phyloP scores from a whole-genome alignment of 2,888 invertebrate genomes.

The Chironomus tentans region DNA sequence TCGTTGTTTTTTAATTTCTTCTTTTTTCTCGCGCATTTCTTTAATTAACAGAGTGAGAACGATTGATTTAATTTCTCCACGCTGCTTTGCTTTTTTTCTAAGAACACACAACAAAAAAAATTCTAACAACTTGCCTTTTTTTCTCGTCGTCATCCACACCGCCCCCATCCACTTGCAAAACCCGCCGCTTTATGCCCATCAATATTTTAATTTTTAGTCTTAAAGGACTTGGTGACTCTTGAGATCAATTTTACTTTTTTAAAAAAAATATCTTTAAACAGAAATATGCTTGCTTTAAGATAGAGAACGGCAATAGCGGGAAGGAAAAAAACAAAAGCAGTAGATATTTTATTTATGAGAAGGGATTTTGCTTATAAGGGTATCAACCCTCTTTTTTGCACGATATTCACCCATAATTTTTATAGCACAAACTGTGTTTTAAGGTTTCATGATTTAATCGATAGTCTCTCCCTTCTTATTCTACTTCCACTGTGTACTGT shows the following conservation, averaged over 20 bases:
- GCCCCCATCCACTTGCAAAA: background rate
- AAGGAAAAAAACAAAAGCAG: constrained; percentile 26
- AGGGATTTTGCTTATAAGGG: constrained; percentile 19
- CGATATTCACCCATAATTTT: constrained; percentile 26
- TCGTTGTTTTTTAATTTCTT: background rate
- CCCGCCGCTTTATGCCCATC: constrained; percentile 5
- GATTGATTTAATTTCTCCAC: constrained; percentile 24
- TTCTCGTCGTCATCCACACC: background rate
- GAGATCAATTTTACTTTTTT: constrained; percentile 24
- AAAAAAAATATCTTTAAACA: constrained; percentile 23
- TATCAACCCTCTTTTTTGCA: constrained; percentile 27
- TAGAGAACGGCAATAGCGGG: background rate
- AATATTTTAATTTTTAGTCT: constrained; percentile 15
- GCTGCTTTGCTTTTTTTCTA: background rate
- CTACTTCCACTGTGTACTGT: background rate
- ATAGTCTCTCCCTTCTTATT: constrained; percentile 21
- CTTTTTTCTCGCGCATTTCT: constrained; percentile 2
- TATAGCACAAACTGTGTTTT: constrained; percentile 27
- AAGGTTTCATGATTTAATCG: constrained; percentile 27
- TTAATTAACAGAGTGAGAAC: constrained; percentile 23
- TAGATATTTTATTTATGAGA: constrained; percentile 27
- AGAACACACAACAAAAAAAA: background rate
- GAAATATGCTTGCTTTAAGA: constrained; percentile 14
- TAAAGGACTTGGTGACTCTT: constrained; percentile 18
- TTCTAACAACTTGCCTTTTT: background rate